Evolutionary conservation across 2,888 invertebrate genomes (phyloP), one percentile per base, ranked within the genome.

Genomic region (Buathra laborator): DNA sequence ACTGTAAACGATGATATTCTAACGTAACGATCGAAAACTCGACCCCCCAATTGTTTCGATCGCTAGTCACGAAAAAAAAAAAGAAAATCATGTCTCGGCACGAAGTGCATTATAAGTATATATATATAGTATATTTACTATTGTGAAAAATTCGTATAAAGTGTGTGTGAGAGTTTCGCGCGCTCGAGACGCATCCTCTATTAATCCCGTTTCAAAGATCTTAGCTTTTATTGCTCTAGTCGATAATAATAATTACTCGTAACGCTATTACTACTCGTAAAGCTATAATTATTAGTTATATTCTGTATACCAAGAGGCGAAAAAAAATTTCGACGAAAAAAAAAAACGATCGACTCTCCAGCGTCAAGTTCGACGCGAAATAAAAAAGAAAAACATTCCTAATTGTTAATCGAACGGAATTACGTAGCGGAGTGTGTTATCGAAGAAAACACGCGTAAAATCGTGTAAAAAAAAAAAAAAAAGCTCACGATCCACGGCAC

Each of bases 191-290:
- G 46, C 48, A 72, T 51, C 53, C 68, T 75, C 70, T 75, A 32
- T 71, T 62, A 62, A 64, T 81, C 81, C 75, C 78, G 48, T 75
- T 70, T 16, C 53, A 78, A 83, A 71, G 67, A 74, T 83, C 75
- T 83, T 90, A 90, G 89, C 90, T 89, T 89, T 90, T 90, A 89
- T 86, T 88, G 87, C 86, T 91, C 91, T 91, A 91, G 91, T 91
- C 91, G 89, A 88, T 91, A 90, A 89, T 62, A 32, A 82, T 90
- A 89, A 90, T 90, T 88, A 86, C 87, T 88, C 86, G 56, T 83
- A 53, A 72, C 59, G 59, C 59, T 62, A 62, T 62, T 48, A 32
- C 59, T 62, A 62, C 32, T 56, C 56, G 24, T 56, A 24, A 56
- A 84, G 83, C 72, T 89, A 90, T 87, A 86, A 87, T 86, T 78